Conservation (phyloP, 1,140 invertebrate species). For the Doryteuthis pealeii region DNA sequence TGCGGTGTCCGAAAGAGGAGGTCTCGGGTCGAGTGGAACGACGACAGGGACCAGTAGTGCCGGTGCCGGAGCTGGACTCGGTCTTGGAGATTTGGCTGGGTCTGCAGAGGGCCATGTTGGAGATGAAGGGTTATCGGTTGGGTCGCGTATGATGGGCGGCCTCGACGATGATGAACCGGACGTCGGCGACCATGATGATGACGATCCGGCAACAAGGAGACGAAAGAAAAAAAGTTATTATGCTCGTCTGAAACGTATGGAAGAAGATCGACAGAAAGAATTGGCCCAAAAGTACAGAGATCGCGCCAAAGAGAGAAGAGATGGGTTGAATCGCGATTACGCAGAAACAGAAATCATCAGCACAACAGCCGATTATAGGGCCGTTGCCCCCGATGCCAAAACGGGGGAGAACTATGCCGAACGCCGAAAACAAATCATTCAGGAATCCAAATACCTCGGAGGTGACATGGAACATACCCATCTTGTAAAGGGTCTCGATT, state of each 20-base stretch:
- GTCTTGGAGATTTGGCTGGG: neutral
- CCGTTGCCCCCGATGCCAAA: slow-evolving; percentile 93
- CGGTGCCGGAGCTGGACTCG: neutral
- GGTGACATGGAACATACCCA: slow-evolving; percentile 99
- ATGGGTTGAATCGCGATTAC: slow-evolving; percentile 80
- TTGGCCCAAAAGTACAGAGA: slow-evolving; percentile 94
- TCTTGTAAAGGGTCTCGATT: slow-evolving; percentile 99
- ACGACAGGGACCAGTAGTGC: neutral
- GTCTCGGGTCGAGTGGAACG: neutral
- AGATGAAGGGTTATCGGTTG: neutral
- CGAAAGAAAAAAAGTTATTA: slow-evolving; percentile 76
- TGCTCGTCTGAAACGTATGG: slow-evolving; percentile 91
- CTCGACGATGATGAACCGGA: neutral
- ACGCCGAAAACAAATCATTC: slow-evolving; percentile 90
- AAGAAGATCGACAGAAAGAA: slow-evolving; percentile 93
- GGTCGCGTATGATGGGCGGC: no score
- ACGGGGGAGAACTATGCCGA: slow-evolving; percentile 92
- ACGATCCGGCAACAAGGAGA: slow-evolving; percentile 56
- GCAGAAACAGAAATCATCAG: slow-evolving; percentile 81
- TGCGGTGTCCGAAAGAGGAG: neutral
- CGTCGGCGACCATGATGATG: slow-evolving; percentile 34
- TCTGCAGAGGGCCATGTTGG: neutral
- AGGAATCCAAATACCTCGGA: slow-evolving; percentile 99
- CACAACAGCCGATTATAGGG: slow-evolving; percentile 86
- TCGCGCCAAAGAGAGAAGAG: slow-evolving; percentile 88